Evolutionary conservation across 2,797 vertebrate genomes (phyloP).

Genomic region (Lateolabrax maculatus): DNA sequence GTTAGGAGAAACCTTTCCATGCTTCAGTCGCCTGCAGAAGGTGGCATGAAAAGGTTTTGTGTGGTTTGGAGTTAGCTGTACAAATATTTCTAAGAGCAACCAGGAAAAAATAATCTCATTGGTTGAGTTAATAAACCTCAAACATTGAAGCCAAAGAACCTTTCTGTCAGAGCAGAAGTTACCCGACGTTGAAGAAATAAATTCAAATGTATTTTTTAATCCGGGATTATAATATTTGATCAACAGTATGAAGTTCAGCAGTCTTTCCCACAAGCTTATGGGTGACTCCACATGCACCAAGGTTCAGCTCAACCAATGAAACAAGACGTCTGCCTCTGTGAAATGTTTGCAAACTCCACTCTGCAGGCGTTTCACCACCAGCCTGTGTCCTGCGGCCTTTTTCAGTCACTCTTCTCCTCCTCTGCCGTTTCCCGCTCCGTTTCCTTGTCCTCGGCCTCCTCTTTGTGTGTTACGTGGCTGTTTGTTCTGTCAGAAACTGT

Average conservation of each 20-base stretch:
- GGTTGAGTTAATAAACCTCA: constrained; percentile 15
- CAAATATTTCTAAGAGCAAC: constrained; percentile 2
- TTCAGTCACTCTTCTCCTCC: constrained; percentile 58
- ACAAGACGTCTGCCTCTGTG: constrained; percentile 6
- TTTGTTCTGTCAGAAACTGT: constrained; percentile 81
- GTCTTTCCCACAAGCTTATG: neutral
- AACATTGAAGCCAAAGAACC: neutral
- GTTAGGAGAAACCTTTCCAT: neutral
- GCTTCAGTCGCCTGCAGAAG: neutral
- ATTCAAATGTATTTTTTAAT: neutral
- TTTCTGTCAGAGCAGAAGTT: neutral
- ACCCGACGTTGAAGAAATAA: neutral
- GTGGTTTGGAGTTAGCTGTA: constrained; percentile 19
- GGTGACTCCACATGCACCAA: neutral
- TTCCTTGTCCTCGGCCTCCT: constrained; percentile 49
- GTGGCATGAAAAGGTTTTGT: neutral
- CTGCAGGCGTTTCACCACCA: constrained; percentile 20
- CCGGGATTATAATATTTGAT: neutral
- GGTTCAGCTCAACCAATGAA: constrained; percentile 9
- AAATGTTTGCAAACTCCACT: neutral
- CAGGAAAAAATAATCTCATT: neutral
- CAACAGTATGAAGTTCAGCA: neutral
- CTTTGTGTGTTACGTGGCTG: constrained; percentile 25
- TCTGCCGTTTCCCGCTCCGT: constrained; percentile 46
- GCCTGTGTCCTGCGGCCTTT: neutral